Evolutionary conservation across 2,113 vertebrate genomes (phyloP).

Genomic region (Balaeniceps rex): DNA sequence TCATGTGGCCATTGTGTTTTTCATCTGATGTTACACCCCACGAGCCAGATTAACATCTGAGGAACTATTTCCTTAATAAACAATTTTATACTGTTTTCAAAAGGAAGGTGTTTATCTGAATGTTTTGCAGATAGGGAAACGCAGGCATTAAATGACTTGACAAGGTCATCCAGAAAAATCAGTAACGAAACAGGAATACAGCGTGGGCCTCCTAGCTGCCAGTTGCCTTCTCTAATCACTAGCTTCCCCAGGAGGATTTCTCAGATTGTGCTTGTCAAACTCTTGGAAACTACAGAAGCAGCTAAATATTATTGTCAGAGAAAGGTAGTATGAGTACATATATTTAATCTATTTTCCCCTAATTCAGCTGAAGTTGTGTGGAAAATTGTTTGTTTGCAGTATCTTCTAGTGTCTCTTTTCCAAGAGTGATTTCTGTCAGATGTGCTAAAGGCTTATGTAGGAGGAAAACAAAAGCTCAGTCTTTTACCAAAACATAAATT

Average conservation of each 20-base stretch:
- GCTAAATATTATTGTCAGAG: background rate
- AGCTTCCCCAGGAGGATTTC: background rate
- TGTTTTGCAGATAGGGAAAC: background rate
- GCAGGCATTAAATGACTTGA: slow-evolving; percentile 6
- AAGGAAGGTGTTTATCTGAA: background rate
- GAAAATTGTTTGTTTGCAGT: background rate
- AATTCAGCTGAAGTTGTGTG: background rate
- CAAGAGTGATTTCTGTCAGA: background rate
- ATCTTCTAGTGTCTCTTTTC: background rate
- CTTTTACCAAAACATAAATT: background rate
- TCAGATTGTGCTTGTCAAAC: background rate
- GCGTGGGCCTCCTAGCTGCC: background rate
- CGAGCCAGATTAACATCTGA: background rate
- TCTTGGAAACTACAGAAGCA: background rate
- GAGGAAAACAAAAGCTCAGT: background rate
- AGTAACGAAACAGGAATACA: background rate
- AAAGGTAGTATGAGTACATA: background rate
- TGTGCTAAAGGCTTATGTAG: background rate
- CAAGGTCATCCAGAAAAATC: slow-evolving; percentile 10
- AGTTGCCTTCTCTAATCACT: slow-evolving; percentile 24
- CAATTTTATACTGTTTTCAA: background rate
- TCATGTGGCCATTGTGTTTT: background rate
- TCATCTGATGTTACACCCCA: rapidly evolving
- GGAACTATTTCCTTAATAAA: background rate
- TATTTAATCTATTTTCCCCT: background rate